These are phyloP conservation scores for Tupaia chinensis DNA, from an alignment of 2,113 vertebrate species.

Conservation along the genomic window DNA sequence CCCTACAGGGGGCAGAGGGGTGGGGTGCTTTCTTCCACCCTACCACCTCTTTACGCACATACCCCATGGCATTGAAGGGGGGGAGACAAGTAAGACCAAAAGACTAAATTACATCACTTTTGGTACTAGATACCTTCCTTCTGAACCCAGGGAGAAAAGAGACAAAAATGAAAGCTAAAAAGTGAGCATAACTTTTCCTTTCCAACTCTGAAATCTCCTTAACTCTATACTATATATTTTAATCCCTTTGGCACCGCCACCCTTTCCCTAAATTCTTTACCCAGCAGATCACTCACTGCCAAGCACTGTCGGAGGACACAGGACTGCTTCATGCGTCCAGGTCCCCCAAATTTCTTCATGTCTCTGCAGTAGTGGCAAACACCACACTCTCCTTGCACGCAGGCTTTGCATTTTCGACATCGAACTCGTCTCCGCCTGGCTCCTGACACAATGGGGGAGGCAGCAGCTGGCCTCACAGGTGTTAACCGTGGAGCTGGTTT, in stretches of 20 bases:
- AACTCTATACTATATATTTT: not conserved
- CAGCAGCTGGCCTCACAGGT: constrained; percentile 87
- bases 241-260: not conserved
- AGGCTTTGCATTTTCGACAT: constrained; percentile 96
- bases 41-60: no score
- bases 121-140: not conserved
- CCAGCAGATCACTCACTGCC: constrained; percentile 88
- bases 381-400: constrained; percentile 95
- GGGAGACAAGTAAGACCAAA: not conserved
- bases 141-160: not conserved
- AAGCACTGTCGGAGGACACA: constrained; percentile 95
- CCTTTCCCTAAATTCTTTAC: constrained; percentile 17
- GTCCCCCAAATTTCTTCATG: constrained; percentile 97
- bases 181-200: not conserved
- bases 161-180: not conserved
- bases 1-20: no score
- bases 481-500: constrained; percentile 90
- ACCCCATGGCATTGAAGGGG: no score
- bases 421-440: constrained; percentile 94
- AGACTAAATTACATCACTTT: not conserved
- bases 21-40: no score
- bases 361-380: constrained; percentile 96
- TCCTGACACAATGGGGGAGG: constrained; percentile 92
- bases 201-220: not conserved
- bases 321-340: constrained; percentile 96